These are phyloP conservation scores for Zosterops pallidus DNA, from an alignment of 2,113 vertebrate species.

Conservation along the genomic window DNA sequence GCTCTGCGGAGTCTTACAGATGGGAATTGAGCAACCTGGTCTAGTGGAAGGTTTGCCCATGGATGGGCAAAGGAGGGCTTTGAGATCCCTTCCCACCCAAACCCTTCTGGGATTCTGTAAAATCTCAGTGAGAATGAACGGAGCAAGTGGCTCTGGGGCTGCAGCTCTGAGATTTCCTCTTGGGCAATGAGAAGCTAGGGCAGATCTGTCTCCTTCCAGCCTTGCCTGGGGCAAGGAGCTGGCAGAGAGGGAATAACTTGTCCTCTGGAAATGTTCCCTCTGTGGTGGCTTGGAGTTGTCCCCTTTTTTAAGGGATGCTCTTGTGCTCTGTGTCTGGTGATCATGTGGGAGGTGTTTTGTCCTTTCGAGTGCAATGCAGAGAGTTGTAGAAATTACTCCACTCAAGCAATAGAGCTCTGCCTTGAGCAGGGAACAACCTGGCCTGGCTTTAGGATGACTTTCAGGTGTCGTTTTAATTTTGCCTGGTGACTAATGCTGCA, in stretches of 20 bases:
- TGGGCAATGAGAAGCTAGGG: not conserved
- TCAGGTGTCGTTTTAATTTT: not conserved
- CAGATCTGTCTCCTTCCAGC: not conserved
- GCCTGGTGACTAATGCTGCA: not conserved
- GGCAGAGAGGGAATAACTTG: not conserved
- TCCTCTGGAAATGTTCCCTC: not conserved
- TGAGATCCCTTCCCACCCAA: not conserved
- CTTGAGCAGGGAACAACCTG: not conserved
- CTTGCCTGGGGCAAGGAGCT: not conserved
- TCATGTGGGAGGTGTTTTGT: fast-evolving
- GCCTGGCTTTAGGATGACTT: not conserved
- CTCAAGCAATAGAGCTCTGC: not conserved
- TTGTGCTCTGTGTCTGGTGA: not conserved
- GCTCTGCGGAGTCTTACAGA: not conserved
- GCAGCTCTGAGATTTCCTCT: not conserved
- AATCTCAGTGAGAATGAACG: fast-evolving
- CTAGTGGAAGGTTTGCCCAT: not conserved
- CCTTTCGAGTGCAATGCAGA: fast-evolving
- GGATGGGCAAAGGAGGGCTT: not conserved
- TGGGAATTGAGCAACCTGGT: not conserved
- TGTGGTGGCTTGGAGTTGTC: not conserved
- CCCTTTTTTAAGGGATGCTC: fast-evolving
- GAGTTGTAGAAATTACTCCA: not conserved
- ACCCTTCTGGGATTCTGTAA: too few species aligned
- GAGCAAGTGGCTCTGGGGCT: not conserved